Base-by-base conservation (phyloP, 1,140 invertebrate genomes). In the Muscidifurax raptorellus region DNA sequence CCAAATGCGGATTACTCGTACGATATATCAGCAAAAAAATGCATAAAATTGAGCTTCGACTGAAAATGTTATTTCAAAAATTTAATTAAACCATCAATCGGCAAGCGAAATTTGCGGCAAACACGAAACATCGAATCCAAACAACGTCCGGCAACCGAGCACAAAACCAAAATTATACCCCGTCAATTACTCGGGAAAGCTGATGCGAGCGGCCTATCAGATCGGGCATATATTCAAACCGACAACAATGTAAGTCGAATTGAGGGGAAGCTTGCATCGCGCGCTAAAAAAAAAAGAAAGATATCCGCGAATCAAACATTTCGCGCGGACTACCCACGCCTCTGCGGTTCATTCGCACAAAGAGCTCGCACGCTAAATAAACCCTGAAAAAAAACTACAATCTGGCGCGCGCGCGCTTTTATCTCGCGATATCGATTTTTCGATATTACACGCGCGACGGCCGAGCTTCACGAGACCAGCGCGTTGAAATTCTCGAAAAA, bases 351-450 rank as follows among this genome's bases (percentile, higher is more conserved):
- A 52, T 28, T 2, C 27, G 64, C n/a, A 85, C 36, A 81, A 81
- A 85, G 18, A 28, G 30, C 72, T 28, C 71, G 12, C 59, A 74
- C 52, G 52, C 71, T 25, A 85, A 85, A 85, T 80, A 85, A 85
- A 76, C 36, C 72, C 10, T 6, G 59, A 81, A 77, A 80, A 81
- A 69, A 80, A 81, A 69, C 64, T 81, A 74, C 71, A 81, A 81
- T 81, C 59, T 76, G 75, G 27, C 81, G 13, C 52, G 52, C 10
- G 22, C 64, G 5, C 66, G 36, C 69, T 52, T 85, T 85, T 69
- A 85, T 85, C n/a, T n/a, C 40, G 52, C 40, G 32, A 47, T 77
- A 81, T 81, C 71, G 79, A 85, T 76, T 85, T 81, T 81, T 81
- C 79, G 72, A 85, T 85, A 81, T 81, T 77, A 85, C 72, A 75